Evolutionary conservation across 2,797 vertebrate species (phyloP), one percentile per base, ranked within the genome.

Genomic region (Synaphobranchus kaupii): DNA sequence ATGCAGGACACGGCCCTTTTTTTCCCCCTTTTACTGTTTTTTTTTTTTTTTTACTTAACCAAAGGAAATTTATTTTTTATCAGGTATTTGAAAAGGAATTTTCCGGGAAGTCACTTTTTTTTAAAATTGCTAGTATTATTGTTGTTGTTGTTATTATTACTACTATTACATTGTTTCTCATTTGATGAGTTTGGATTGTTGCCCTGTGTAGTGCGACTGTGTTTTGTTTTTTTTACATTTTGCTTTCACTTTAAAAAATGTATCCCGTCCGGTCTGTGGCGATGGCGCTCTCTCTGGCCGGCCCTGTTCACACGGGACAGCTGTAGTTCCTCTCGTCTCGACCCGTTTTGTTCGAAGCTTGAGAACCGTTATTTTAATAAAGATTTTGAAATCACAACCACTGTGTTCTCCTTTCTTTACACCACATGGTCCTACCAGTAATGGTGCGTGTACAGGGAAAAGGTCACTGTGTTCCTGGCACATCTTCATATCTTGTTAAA

Each of bases 61-160:
- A 96, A 97, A 97, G 94, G 94, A 96, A 85, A 93, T 95, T 95
- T 94, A 93, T 95, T 95, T 96, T 95, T 94, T 89, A 88, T 95
- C 90, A 86, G n/a, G 85, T 87, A 81, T 91, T 95, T 94, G 88
- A 91, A 88, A 89, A 89, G 22, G 78, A 85, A 90, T 90, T 88
- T 91, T 86, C 3, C 87, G 88, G 90, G 94, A 94, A 94, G 92
- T 90, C 86, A 89, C 87, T 90, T 91, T 87, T 68, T 93, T 92
- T 93, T 92, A 90, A 93, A 93, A 93, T 93, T 92, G 90, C 92
- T 93, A 92, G 92, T 95, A 92, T 95, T 89, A 84, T 87, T 86
- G 84, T 89, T 89, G 31, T 22, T 86, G 81, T 84, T 85, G 80
- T 63, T 58, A 85, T 85, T 86, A 66, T 52, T 87, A 86, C 39